Evolutionary conservation across 2,797 vertebrate species (phyloP).

Genomic region (Rhabdophis nuchalis): DNA sequence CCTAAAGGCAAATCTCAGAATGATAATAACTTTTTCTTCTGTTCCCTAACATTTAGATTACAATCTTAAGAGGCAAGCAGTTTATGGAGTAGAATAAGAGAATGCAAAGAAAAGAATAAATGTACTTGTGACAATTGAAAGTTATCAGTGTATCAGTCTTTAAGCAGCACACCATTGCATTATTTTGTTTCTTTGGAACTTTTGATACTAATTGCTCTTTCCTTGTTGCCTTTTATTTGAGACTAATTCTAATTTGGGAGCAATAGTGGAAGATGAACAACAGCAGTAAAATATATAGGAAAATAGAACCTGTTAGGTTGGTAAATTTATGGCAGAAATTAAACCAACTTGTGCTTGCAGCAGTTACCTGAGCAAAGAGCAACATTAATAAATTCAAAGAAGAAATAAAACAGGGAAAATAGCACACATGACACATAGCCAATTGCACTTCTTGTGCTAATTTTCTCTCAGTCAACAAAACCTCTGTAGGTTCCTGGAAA

Average conservation of each 20-base stretch:
- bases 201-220: background rate
- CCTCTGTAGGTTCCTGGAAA: background rate
- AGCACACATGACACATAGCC: background rate
- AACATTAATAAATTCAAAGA: slow-evolving; percentile 6
- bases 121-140: background rate
- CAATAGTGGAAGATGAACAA: background rate
- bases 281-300: background rate
- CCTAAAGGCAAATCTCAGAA: background rate
- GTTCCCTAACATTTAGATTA: background rate
- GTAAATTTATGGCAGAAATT: slow-evolving; percentile 17
- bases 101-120: slow-evolving; percentile 6
- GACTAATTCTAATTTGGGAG: slow-evolving; percentile 22
- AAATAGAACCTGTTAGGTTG: background rate
- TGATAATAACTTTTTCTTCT: background rate
- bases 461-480: background rate
- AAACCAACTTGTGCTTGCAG: background rate
- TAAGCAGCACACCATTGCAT: background rate
- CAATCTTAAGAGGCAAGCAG: background rate
- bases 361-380: background rate
- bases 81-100: background rate
- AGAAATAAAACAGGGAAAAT: background rate
- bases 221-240: background rate
- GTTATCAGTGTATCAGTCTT: background rate
- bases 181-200: background rate
- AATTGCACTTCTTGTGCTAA: background rate